A percentile compares a stretch with the other conserved stretches of the same genome.
phyloP scores from a whole-genome alignment of 2,888 invertebrate species.

The Phortica magna region DNA sequence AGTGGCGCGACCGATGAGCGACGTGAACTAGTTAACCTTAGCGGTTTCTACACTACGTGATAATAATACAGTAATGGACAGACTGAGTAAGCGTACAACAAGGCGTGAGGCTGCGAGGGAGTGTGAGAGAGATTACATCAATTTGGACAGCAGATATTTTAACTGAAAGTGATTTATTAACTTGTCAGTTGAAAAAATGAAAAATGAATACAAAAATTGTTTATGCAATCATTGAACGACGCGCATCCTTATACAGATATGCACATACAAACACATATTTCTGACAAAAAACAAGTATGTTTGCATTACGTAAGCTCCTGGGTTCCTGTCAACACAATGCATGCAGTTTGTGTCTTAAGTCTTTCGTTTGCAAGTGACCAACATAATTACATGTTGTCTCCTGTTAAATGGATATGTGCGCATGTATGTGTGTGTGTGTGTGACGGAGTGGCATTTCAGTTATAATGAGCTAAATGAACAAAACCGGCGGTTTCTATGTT shows the following conservation, averaged over 20 bases:
- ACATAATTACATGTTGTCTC: neutral
- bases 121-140: no score
- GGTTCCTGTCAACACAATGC: neutral
- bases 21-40: neutral
- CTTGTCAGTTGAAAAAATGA: neutral
- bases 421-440: conserved; percentile 7
- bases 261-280: neutral
- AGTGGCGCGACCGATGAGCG: neutral
- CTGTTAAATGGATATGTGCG: neutral
- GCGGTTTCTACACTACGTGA: neutral
- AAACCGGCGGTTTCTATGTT: neutral
- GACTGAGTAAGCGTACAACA: neutral
- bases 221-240: neutral
- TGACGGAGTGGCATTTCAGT: conserved; percentile 18
- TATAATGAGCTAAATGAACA: no score
- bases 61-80: neutral
- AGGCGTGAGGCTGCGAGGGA: neutral
- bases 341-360: conserved; percentile 26
- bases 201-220: neutral
- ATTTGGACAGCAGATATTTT: no score
- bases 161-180: neutral
- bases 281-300: neutral
- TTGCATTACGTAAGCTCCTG: neutral
- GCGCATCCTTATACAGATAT: neutral
- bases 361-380: conserved; percentile 13